Evolutionary conservation across 2,888 invertebrate genomes (phyloP).

Genomic region (Lycia hirtaria): DNA sequence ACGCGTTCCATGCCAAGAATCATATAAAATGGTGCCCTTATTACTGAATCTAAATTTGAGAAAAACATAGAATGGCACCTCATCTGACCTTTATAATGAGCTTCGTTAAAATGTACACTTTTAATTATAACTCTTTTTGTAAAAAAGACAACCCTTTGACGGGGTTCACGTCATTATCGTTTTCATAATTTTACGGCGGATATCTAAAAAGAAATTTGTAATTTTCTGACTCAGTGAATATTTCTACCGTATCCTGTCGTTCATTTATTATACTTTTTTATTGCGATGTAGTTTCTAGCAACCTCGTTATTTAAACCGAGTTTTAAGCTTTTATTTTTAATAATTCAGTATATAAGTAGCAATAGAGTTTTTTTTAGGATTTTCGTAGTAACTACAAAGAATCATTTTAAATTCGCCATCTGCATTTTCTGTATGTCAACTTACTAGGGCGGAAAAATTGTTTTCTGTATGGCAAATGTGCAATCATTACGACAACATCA

Average conservation of each 20-base stretch:
- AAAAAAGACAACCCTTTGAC: constrained; percentile 49
- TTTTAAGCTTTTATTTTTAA: too few species aligned
- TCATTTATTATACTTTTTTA: constrained; percentile 4
- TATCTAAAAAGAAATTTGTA: constrained; percentile 22
- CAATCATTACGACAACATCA: too few species aligned
- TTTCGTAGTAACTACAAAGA: too few species aligned
- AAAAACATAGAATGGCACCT: constrained; percentile 42
- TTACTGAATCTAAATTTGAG: not conserved
- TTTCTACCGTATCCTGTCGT: not conserved
- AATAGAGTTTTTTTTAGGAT: too few species aligned
- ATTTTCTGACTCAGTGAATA: constrained; percentile 12
- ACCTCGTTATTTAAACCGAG: too few species aligned
- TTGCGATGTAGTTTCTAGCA: not conserved
- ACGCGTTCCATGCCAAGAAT: too few species aligned
- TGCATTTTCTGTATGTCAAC: too few species aligned
- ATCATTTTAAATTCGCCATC: too few species aligned
- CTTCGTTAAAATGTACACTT: constrained; percentile 71
- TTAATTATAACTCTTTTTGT: constrained; percentile 63
- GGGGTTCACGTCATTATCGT: constrained; percentile 62
- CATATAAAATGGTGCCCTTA: too few species aligned
- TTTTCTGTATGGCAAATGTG: too few species aligned
- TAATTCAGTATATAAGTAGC: too few species aligned
- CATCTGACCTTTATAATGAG: constrained; percentile 55
- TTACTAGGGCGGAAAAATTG: too few species aligned
- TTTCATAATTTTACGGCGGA: constrained; percentile 26